Percentiles rank a stretch among this genome's conserved stretches.
Conservation (phyloP, 2,113 vertebrate species). For the Lophotis ruficrista region DNA sequence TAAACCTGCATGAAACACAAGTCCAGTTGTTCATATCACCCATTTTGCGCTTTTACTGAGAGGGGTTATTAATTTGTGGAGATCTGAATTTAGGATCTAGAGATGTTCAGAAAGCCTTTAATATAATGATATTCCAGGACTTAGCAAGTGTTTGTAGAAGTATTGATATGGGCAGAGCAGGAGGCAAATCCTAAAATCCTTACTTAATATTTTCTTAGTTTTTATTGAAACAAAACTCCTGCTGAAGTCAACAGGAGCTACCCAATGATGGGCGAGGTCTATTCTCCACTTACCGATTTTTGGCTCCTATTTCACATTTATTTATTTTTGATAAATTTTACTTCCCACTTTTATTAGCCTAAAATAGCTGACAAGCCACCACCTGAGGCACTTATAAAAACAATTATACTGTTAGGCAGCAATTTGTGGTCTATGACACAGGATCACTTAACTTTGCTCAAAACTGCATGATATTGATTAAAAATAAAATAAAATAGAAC, state of each 20-base stretch:
- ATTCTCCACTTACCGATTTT: neutral
- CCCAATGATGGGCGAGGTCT: neutral
- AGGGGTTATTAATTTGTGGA: neutral
- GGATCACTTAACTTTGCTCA: constrained; percentile 7
- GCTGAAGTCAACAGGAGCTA: neutral
- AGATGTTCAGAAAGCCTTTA: neutral
- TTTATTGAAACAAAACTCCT: neutral
- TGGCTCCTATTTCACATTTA: constrained; percentile 1
- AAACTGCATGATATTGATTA: constrained; percentile 11
- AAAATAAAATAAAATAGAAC: constrained; percentile 24
- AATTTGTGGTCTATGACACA: neutral
- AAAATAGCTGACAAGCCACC: neutral
- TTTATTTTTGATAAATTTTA: constrained; percentile 17
- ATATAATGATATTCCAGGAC: neutral
- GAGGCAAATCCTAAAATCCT: neutral
- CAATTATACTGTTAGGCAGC: neutral
- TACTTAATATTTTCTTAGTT: neutral
- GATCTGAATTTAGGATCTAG: neutral
- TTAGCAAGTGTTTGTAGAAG: neutral
- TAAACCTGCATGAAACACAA: neutral
- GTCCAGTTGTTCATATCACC: neutral
- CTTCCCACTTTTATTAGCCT: constrained; percentile 2
- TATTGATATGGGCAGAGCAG: neutral
- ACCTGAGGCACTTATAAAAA: constrained; percentile 1
- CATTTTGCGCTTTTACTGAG: neutral